These are phyloP conservation scores for Athene noctua DNA, from an alignment of 2,113 vertebrate genomes.

Conservation along the genomic window DNA sequence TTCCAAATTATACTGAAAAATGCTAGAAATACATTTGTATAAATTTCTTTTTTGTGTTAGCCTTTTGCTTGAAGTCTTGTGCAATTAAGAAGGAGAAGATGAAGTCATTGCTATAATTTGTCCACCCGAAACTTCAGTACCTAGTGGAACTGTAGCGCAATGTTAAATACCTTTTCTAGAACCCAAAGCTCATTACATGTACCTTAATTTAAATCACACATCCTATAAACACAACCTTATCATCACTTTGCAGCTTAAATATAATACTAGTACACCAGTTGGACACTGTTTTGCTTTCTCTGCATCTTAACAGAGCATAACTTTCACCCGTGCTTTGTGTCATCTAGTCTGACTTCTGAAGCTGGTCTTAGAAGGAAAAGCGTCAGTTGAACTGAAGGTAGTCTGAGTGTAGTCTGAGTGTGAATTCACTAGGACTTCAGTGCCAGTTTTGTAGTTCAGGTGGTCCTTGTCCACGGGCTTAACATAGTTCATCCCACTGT, in stretches of 20 bases:
- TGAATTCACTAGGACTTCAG: not conserved
- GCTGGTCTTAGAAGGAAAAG: not conserved
- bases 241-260: not conserved
- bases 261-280: not conserved
- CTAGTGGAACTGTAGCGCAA: not conserved
- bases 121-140: not conserved
- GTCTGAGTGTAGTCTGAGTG: not conserved
- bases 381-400: not conserved
- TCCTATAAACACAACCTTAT: not conserved
- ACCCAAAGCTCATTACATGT: fast-evolving
- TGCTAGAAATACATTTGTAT: not conserved
- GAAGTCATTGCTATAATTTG: not conserved
- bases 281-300: not conserved
- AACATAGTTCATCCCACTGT: not conserved
- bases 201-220: not conserved
- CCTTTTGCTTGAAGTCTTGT: not conserved
- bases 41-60: not conserved
- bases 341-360: not conserved
- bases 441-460: not conserved
- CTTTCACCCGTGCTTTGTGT: not conserved
- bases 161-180: not conserved
- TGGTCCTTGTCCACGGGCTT: not conserved
- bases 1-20: constrained; percentile 28
- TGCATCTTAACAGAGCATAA: not conserved
- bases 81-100: not conserved